Evolutionary conservation across 2,113 vertebrate species (phyloP).

Genomic region (Camarhynchus parvulus): DNA sequence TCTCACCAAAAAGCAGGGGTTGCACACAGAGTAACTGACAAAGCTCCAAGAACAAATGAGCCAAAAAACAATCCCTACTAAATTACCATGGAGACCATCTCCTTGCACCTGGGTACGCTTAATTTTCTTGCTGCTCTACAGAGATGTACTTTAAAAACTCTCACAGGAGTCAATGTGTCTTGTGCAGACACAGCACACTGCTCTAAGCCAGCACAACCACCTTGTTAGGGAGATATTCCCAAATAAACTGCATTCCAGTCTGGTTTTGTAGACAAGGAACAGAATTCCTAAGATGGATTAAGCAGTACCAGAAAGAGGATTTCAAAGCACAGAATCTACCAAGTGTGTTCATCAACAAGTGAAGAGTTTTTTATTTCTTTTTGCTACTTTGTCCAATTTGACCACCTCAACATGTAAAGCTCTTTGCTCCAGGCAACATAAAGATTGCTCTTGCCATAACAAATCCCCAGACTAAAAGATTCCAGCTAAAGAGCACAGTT

Average conservation of each 20-base stretch:
- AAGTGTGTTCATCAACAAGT: neutral
- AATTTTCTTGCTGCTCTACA: neutral
- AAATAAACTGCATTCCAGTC: neutral
- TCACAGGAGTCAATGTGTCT: neutral
- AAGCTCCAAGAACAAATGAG: neutral
- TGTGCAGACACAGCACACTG: neutral
- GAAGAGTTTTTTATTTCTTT: neutral
- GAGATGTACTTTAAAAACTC: neutral
- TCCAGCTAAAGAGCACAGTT: neutral
- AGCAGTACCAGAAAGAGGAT: neutral
- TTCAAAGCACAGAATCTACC: neutral
- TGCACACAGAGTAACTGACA: neutral
- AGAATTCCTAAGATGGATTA: neutral
- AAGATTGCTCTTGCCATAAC: neutral
- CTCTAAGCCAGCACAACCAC: neutral
- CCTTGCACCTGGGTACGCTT: neutral
- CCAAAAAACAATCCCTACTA: neutral
- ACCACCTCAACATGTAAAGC: neutral
- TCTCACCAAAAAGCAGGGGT: neutral
- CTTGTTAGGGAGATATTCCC: neutral
- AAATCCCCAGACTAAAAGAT: neutral
- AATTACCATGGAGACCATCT: neutral
- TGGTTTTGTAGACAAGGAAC: neutral
- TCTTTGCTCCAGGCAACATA: neutral
- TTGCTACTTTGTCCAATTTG: neutral